phyloP scores from a whole-genome alignment of 2,888 invertebrate species.

The Aphelenchoides bicaudatus region DNA sequence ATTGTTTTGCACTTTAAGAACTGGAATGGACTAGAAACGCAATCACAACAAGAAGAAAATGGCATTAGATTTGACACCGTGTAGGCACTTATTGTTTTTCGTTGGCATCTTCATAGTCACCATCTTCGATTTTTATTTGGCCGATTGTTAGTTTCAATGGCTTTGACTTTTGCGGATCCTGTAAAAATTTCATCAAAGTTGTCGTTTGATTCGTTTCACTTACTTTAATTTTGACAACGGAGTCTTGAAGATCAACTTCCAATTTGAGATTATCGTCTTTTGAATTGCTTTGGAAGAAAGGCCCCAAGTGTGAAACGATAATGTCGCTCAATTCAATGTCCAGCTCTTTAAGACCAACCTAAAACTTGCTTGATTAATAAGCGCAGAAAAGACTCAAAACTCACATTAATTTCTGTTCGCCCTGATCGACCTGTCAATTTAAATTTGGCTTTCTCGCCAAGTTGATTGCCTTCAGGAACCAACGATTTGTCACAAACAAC shows the following conservation, averaged over 20 bases:
- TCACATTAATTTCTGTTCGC: constrained; percentile 6
- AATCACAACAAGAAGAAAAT: too few species aligned
- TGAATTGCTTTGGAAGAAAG: constrained; percentile 43
- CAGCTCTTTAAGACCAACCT: constrained; percentile 33
- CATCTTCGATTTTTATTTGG: neutral
- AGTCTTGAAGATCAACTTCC: constrained; percentile 35
- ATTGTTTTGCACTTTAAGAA: too few species aligned
- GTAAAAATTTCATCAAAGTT: neutral
- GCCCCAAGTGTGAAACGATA: constrained; percentile 43
- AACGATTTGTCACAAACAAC: neutral
- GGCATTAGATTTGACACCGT: too few species aligned
- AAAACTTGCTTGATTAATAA: neutral
- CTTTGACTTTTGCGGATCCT: constrained; percentile 8
- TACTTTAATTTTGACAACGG: constrained; percentile 42
- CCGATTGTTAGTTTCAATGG: constrained; percentile 2
- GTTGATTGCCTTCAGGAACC: constrained; percentile 21
- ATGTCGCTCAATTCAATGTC: constrained; percentile 40
- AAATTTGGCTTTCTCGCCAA: constrained; percentile 26
- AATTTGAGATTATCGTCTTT: constrained; percentile 39
- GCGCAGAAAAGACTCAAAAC: neutral
- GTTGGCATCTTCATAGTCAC: too few species aligned
- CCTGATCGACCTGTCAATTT: constrained; percentile 18
- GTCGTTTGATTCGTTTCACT: constrained; percentile 2
- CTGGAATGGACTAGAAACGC: too few species aligned
- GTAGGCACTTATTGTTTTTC: too few species aligned